Conservation (phyloP, 2,888 invertebrate genomes). For the Microdon myrmicae region DNA sequence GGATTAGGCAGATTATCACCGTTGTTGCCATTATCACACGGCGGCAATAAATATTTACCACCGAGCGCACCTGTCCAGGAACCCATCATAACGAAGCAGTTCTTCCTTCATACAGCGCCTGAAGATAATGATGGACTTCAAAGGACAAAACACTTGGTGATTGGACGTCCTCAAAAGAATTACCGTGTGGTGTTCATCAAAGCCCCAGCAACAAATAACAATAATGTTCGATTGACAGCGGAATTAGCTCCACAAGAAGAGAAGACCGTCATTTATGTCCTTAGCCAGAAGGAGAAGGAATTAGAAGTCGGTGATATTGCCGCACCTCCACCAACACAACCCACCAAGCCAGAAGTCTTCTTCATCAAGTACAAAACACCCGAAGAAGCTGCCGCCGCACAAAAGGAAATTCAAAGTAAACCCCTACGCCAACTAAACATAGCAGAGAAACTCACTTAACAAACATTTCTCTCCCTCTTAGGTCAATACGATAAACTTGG, state of each 20-base stretch:
- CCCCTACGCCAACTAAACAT: conserved; percentile 3
- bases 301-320: conserved; percentile 59
- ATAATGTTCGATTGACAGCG: conserved; percentile 57
- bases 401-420: conserved; percentile 62
- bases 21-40: conserved; percentile 8
- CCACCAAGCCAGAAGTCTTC: conserved; percentile 64
- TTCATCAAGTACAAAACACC: conserved; percentile 65
- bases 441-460: not conserved
- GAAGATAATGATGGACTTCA: conserved; percentile 59
- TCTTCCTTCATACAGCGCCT: conserved; percentile 63
- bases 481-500: conserved; percentile 63
- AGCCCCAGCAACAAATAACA: conserved; percentile 58
- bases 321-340: conserved; percentile 57
- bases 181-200: conserved; percentile 66
- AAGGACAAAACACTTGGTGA: conserved; percentile 58
- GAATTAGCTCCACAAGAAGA: conserved; percentile 64
- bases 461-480: conserved; percentile 22
- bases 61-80: conserved; percentile 38
- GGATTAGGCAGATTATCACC: conserved; percentile 8
- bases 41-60: conserved; percentile 54
- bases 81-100: conserved; percentile 63
- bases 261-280: conserved; percentile 65
- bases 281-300: conserved; percentile 62
- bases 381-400: conserved; percentile 63
- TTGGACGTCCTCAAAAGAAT: conserved; percentile 62